Conservation (phyloP, 2,113 vertebrate species). For the Myocastor coypus region DNA sequence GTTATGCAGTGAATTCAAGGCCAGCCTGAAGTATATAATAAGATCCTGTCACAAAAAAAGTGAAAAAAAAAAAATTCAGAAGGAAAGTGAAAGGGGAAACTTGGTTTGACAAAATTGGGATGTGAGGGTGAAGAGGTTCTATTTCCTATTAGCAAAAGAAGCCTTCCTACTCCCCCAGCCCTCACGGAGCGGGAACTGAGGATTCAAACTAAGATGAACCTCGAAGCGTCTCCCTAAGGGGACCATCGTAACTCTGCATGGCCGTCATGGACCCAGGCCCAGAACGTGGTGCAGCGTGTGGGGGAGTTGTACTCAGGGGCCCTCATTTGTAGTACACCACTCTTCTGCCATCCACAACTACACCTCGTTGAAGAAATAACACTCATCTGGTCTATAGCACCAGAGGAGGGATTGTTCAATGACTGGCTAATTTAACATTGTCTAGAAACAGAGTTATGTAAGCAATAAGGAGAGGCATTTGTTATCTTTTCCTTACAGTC, state of each 20-base stretch:
- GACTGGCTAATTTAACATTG: conserved; percentile 18
- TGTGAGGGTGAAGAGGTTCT: neutral
- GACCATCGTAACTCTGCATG: neutral
- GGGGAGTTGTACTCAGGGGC: neutral
- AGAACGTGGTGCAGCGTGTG: neutral
- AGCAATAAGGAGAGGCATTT: neutral
- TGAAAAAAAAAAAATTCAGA: neutral
- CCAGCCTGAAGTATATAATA: neutral
- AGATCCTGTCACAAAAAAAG: neutral
- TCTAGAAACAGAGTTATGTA: conserved; percentile 28
- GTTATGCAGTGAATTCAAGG: neutral
- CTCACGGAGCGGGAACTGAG: neutral
- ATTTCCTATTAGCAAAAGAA: neutral
- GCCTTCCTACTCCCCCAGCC: neutral
- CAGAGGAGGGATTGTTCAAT: neutral
- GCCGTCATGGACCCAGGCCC: neutral
- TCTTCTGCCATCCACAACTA: neutral
- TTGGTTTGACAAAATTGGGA: neutral
- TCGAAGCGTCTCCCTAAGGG: neutral
- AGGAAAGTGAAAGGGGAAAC: neutral
- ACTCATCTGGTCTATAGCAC: conserved; percentile 19
- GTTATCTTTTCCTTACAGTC: neutral
- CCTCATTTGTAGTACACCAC: neutral
- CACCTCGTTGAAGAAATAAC: neutral
- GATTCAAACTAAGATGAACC: neutral